A percentile compares a stretch with the other conserved stretches of the same genome.
These are phyloP conservation scores for Oligia strigilis DNA, from an alignment of 2,888 invertebrate species.

Conservation along the genomic window DNA sequence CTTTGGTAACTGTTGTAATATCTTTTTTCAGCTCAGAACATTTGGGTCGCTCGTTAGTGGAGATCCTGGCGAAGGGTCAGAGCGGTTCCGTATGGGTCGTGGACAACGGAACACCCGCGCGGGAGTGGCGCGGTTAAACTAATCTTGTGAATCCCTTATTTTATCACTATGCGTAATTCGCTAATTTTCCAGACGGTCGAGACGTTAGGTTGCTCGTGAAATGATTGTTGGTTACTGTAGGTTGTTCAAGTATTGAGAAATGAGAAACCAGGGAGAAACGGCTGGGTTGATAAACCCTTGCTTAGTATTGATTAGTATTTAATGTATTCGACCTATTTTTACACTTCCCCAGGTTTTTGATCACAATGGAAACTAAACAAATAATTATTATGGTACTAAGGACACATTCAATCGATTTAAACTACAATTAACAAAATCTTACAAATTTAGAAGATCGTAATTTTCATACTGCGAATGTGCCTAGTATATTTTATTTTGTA, in stretches of 20 bases:
- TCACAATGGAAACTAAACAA: constrained; percentile 50
- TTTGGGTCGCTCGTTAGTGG: constrained; percentile 92
- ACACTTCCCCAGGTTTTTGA: constrained; percentile 29
- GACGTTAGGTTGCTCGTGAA: constrained; percentile 33
- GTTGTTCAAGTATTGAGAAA: constrained; percentile 41
- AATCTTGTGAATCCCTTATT: constrained; percentile 24
- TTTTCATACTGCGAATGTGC: constrained; percentile 38
- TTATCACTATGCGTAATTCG: constrained; percentile 22
- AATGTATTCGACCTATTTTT: constrained; percentile 46
- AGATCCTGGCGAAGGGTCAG: constrained; percentile 92
- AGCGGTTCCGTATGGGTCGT: constrained; percentile 94
- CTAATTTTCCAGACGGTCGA: constrained; percentile 53
- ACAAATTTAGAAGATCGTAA: neutral
- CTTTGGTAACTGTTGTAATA: neutral
- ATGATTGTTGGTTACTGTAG: constrained; percentile 43
- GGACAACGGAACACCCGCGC: constrained; percentile 92
- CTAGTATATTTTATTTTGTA: constrained; percentile 28
- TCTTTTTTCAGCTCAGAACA: constrained; percentile 91
- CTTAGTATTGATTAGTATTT: constrained; percentile 43
- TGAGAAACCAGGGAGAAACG: constrained; percentile 15
- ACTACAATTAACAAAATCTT: neutral
- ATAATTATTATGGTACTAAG: constrained; percentile 19
- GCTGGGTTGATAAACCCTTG: constrained; percentile 6
- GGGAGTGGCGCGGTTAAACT: constrained; percentile 90
- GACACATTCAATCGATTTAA: constrained; percentile 34